Conservation (phyloP, 2,888 invertebrate species). For the Troilus luridus region DNA sequence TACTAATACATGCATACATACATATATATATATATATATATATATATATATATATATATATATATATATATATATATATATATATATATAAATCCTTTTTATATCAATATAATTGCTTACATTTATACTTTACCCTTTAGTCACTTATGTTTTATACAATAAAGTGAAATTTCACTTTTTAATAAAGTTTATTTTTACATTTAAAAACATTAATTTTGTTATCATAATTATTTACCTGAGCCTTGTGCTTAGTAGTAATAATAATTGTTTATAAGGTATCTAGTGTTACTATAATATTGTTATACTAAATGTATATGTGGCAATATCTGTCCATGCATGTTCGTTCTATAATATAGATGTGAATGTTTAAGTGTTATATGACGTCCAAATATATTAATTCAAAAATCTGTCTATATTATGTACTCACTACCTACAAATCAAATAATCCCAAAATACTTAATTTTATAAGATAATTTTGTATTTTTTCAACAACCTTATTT, state of each 20-base stretch:
- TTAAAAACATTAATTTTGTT: not conserved
- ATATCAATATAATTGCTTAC: not conserved
- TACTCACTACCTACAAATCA: not conserved
- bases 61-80: not conserved
- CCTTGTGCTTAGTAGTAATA: not conserved
- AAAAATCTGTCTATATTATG: not conserved
- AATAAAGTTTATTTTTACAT: not conserved
- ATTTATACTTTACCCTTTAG: not conserved
- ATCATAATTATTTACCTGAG: not conserved
- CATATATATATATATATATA: too few species aligned
- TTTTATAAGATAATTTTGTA: too few species aligned
- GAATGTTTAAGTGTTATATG: constrained; percentile 48
- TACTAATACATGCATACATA: too few species aligned
- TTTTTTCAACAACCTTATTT: too few species aligned
- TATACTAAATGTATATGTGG: constrained; percentile 49
- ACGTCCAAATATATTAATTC: constrained; percentile 51
- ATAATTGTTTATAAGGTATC: not conserved
- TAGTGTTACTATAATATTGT: constrained; percentile 39
- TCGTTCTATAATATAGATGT: constrained; percentile 49
- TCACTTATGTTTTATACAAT: not conserved
- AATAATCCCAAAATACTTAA: not conserved
- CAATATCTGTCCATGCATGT: constrained; percentile 58
- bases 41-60: too few species aligned
- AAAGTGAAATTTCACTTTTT: not conserved
- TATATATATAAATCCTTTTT: not conserved